phyloP scores from a whole-genome alignment of 1,140 invertebrate genomes.

The Chionoecetes opilio region DNA sequence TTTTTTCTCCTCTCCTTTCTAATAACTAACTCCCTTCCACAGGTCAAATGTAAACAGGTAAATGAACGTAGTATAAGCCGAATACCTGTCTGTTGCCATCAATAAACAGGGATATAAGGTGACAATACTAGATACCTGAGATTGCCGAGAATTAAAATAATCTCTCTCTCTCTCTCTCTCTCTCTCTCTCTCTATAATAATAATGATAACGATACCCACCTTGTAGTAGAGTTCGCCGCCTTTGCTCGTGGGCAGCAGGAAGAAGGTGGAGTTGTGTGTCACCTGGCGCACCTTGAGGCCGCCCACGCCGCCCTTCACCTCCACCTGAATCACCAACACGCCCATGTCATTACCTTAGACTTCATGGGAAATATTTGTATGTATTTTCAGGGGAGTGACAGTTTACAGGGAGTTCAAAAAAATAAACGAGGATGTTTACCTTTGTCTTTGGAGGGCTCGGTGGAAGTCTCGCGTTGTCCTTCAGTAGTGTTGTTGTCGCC shows the following conservation, averaged over 20 bases:
- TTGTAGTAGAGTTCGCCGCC: constrained; percentile 81
- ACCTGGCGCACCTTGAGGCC: constrained; percentile 78
- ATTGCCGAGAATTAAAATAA: background rate
- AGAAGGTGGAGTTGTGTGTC: constrained; percentile 81
- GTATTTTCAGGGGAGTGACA: too few relatives aligned
- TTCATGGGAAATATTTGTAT: too few relatives aligned
- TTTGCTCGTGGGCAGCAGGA: constrained; percentile 81
- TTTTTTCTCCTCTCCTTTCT: background rate
- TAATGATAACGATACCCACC: constrained; percentile 35
- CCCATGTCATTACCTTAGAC: too few relatives aligned
- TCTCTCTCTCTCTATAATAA: too few relatives aligned
- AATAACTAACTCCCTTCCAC: background rate
- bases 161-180: too few relatives aligned
- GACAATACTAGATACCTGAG: background rate
- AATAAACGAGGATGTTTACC: too few relatives aligned
- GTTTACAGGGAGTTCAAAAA: too few relatives aligned
- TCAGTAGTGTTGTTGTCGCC: background rate
- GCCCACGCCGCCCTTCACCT: constrained; percentile 58
- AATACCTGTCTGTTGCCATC: background rate
- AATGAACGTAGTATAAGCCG: too few relatives aligned
- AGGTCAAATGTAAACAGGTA: too few relatives aligned
- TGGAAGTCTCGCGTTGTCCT: background rate
- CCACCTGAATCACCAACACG: background rate
- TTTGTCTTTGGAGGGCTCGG: constrained; percentile 36
- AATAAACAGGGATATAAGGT: background rate